phyloP scores from a whole-genome alignment of 2,797 vertebrate species.

The Zenarchopterus dispar region DNA sequence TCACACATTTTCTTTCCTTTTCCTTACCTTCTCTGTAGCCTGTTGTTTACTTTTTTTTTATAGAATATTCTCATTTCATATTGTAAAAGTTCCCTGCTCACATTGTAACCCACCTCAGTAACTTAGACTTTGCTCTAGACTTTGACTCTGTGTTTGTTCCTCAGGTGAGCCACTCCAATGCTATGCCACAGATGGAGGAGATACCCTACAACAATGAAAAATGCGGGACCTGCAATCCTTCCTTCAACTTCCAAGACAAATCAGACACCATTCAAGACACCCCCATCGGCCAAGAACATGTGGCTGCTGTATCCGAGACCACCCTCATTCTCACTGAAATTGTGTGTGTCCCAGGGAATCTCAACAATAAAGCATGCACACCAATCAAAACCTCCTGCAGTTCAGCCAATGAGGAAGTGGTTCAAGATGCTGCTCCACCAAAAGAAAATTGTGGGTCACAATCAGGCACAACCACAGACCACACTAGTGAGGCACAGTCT shows the following conservation, averaged over 20 bases:
- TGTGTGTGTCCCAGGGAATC: constrained; percentile 29
- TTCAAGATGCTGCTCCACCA: constrained; percentile 18
- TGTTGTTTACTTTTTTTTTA: no score
- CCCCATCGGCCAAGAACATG: constrained; percentile 17
- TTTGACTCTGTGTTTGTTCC: constrained; percentile 23
- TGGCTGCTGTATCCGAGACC: constrained; percentile 20
- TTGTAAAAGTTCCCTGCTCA: neutral
- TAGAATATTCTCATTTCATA: no score
- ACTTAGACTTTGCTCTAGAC: neutral
- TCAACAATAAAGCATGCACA: constrained; percentile 31
- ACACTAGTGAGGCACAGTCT: constrained; percentile 6
- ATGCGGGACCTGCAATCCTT: constrained; percentile 69
- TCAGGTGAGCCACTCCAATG: constrained; percentile 72
- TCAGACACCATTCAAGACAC: constrained; percentile 49
- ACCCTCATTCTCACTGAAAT: constrained; percentile 20
- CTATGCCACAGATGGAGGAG: constrained; percentile 65
- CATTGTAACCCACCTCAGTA: neutral
- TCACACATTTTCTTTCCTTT: neutral
- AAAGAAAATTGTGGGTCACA: constrained; percentile 17
- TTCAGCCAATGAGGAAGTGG: constrained; percentile 12
- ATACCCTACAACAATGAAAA: constrained; percentile 67
- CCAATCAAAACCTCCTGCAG: constrained; percentile 34
- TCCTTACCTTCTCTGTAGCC: no score
- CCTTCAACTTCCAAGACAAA: constrained; percentile 67
- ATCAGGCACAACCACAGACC: constrained; percentile 1